Evolutionary conservation across 2,113 vertebrate species (phyloP), one percentile per base, ranked within the genome.

Genomic region (Sprattus sprattus): DNA sequence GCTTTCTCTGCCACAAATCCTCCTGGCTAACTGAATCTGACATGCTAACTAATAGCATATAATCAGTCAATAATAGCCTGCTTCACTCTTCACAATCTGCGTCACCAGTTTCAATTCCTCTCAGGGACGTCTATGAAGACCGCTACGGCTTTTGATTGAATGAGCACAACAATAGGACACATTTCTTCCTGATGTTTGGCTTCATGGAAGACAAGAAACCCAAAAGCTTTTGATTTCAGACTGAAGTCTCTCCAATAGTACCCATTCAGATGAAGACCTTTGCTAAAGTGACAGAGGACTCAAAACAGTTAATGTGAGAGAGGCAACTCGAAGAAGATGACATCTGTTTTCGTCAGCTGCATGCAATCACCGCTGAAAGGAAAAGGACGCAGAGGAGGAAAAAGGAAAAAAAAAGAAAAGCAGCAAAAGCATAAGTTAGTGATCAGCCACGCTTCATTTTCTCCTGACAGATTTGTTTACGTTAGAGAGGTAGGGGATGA

Each of bases 11-110:
- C 28, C 11, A 13, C 71, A 78, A 75, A 88, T 88, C 81, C 13
- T 16, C 10, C 5, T 13, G 20, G 71, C 80, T 54, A 84, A 89
- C 54, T 78, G 82, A 57, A 89, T 89, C 86, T 50, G 84, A 91
- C 86, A 90, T 82, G 6, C 84, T 89, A 91, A 91, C 82, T 6
- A 89, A 90, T 89, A 89, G 84, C 54, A 90, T 89, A 91, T 92
- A 88, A 92, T 89, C 82, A 87, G 47, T 85, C 84, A 88, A 86
- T 87, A 81, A 89, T 82, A 85, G 82, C 85, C 85, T n/a, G 28
- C 15, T 60, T 28, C 82, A 49, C 39, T 39, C 39, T 39, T 78
- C 71, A 71, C 64, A 10, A 25, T 11, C 15, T 54, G 16, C 52
- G 18, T 57, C 25, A 32, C 67, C 25, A 75, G 60, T 8, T 60